phyloP scores from a whole-genome alignment of 1,140 invertebrate species.

The Pseudomyrmex flavicornis region DNA sequence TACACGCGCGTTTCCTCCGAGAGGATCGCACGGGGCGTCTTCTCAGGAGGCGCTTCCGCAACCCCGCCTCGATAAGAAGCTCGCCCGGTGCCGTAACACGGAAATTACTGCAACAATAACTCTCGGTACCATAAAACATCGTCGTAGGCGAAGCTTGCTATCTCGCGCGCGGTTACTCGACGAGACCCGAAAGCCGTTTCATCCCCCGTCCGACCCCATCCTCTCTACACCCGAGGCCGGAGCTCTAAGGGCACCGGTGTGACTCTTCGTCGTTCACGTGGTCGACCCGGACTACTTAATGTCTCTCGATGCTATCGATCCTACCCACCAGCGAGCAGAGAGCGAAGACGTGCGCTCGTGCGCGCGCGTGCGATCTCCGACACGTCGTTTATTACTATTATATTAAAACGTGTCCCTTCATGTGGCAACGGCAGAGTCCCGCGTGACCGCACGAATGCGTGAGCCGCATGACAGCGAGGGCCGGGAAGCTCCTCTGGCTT shows the following conservation, averaged over 20 bases:
- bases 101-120: slow-evolving; percentile 63
- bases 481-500: neutral
- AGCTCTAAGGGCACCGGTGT: slow-evolving; percentile 26
- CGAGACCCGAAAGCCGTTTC: slow-evolving; percentile 45
- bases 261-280: slow-evolving; percentile 46
- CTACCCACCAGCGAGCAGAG: slow-evolving; percentile 6
- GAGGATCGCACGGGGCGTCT: slow-evolving; percentile 41
- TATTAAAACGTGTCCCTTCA: slow-evolving; percentile 52
- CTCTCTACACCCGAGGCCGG: neutral
- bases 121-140: slow-evolving; percentile 58
- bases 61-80: slow-evolving; percentile 49
- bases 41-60: slow-evolving; percentile 5
- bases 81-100: slow-evolving; percentile 51
- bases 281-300: slow-evolving; percentile 48
- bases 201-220: neutral
- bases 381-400: slow-evolving; percentile 57
- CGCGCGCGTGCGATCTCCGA: slow-evolving; percentile 26
- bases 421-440: slow-evolving; percentile 15
- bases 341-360: neutral
- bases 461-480: slow-evolving; percentile 29
- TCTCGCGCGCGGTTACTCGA: slow-evolving; percentile 53
- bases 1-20: slow-evolving; percentile 25
- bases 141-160: slow-evolving; percentile 52
- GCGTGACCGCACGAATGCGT: slow-evolving; percentile 41
- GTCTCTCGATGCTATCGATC: slow-evolving; percentile 53